Evolutionary conservation across 53 echinoderm and acorn worm genomes (phyloP), one percentile per base, ranked within the genome.

Genomic region (Mesocentrotus franciscanus): DNA sequence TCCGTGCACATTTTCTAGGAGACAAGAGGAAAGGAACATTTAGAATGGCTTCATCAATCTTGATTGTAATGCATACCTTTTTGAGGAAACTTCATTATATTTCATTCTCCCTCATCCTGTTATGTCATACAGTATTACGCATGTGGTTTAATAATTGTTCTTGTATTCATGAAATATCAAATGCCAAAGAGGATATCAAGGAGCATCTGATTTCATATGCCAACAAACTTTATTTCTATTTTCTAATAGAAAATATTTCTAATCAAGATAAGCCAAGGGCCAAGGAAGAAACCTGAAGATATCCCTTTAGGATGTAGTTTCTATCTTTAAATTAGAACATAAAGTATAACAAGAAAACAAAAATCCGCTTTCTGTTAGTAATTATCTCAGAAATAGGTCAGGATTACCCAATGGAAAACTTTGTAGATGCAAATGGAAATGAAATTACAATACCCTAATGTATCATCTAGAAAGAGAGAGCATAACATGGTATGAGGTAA

Each of bases 361-460:
- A 71, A 9, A 5, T 30, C n/a, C 9, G 49, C 49, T 8, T 20
- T 81, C 36, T 81, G 81, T 36, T 81, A 81, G 7, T 81, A 42
- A 81, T 81, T 76, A 76, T 76, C 76, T 13, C n/a, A 32, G 33
- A 81, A 81, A 22, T 81, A 22, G 81, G 81, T 42, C 81, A 81
- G 36, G 81, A 34, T 33, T 81, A 81, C 81, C 81, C 81, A 8
- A 4, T 81, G 81, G 81, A 81, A 36, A 42, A 81, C 18, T 18
- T 81, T 8, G 14, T 29, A 32, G 30, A 30, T 76, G 13, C 29
- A 33, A 33, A 27, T 29, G 81, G 39, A 81, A 81, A 42, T 81
- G 81, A 81, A 81, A 81, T 81, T 81, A 81, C 42, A 81, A 81
- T 36, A 39, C 81, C 42, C 81, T 42, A 42, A 11, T 81, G 81